Evolutionary conservation across 2,888 invertebrate genomes (phyloP).

Genomic region (Callimorpha dominula): DNA sequence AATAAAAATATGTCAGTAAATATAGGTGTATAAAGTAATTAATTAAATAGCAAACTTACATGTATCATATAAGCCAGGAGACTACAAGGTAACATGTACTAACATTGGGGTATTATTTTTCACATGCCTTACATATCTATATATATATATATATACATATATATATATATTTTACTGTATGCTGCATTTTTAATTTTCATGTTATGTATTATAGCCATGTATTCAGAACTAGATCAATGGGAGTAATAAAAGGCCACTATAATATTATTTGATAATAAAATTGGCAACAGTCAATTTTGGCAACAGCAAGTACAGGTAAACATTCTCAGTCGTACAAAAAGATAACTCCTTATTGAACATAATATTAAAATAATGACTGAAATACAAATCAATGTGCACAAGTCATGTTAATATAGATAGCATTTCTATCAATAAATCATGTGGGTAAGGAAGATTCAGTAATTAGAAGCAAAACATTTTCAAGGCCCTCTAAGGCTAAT

Average conservation of each 20-base stretch:
- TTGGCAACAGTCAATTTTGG: constrained; percentile 75
- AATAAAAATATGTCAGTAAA: constrained; percentile 28
- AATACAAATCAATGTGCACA: constrained; percentile 28
- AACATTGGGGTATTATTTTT: constrained; percentile 37
- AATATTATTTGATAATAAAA: constrained; percentile 49
- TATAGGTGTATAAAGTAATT: constrained; percentile 40
- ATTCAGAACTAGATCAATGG: constrained; percentile 26
- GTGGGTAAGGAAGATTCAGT: constrained; percentile 7
- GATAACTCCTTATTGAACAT: constrained; percentile 42
- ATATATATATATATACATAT: constrained; percentile 21
- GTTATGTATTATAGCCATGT: constrained; percentile 5
- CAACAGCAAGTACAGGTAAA: constrained; percentile 67
- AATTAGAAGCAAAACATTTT: constrained; percentile 7
- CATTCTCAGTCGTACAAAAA: constrained; percentile 59
- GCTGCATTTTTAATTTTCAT: constrained; percentile 16
- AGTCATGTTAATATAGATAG: constrained; percentile 4
- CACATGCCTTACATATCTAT: constrained; percentile 34
- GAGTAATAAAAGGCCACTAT: constrained; percentile 40
- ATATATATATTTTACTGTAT: constrained; percentile 25
- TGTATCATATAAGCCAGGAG: constrained; percentile 45
- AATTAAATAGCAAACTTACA: constrained; percentile 51
- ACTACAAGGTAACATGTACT: constrained; percentile 66
- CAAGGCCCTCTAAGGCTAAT: neutral
- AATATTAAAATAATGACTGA: constrained; percentile 40
- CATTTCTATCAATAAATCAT: constrained; percentile 6